Evolutionary conservation across 2,888 invertebrate genomes (phyloP).

Genomic region (Plusia festucae): DNA sequence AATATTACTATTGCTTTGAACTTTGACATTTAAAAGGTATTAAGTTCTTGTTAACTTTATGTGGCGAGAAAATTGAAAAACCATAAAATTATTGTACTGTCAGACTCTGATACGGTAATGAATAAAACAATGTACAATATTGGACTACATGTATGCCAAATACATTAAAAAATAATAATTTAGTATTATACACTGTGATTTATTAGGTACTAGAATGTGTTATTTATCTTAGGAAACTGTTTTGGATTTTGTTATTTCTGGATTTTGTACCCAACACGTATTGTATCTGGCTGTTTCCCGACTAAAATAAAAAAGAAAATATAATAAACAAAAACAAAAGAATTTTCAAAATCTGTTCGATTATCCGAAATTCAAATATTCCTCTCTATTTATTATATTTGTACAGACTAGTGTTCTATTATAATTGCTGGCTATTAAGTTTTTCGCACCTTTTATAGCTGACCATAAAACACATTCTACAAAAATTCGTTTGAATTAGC

Average conservation of each 20-base stretch:
- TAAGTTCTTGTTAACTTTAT: slow-evolving; percentile 17
- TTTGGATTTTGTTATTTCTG: no score
- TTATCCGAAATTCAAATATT: slow-evolving; percentile 42
- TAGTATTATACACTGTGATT: no score
- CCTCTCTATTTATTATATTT: slow-evolving; percentile 57
- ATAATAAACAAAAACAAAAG: slow-evolving; percentile 40
- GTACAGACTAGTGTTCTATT: slow-evolving; percentile 55
- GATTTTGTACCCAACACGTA: no score
- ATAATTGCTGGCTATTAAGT: slow-evolving; percentile 54
- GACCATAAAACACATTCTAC: slow-evolving; percentile 59
- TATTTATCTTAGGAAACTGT: no score
- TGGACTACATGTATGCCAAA: slow-evolving; percentile 7
- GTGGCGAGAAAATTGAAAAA: slow-evolving; percentile 22
- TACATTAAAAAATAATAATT: slow-evolving; percentile 18
- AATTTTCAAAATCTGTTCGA: slow-evolving; percentile 31
- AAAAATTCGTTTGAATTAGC: slow-evolving; percentile 56
- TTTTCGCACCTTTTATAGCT: slow-evolving; percentile 61
- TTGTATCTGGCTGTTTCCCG: no score
- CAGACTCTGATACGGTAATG: slow-evolving; percentile 26
- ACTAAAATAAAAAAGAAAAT: no score
- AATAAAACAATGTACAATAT: slow-evolving; percentile 13
- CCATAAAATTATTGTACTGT: slow-evolving; percentile 21
- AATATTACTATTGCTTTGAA: slow-evolving; percentile 4
- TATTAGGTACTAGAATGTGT: no score
- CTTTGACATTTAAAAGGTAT: slow-evolving; percentile 12